These are phyloP conservation scores for Trichacis sp. DNA, from an alignment of 2,888 invertebrate species.

Conservation along the genomic window DNA sequence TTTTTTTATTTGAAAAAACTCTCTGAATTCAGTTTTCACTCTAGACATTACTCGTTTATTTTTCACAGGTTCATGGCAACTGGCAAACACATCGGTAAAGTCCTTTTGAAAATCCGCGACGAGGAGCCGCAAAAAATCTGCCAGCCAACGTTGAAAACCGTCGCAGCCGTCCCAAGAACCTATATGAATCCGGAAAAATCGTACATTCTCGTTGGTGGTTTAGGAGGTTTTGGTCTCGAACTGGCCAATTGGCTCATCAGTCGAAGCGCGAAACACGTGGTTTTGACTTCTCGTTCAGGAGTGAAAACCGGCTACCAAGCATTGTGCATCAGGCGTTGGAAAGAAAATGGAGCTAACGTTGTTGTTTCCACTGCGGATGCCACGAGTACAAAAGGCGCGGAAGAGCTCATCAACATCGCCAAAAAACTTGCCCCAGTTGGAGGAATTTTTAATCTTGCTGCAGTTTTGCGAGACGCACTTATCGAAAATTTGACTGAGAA, in stretches of 20 bases:
- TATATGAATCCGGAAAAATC: constrained; percentile 84
- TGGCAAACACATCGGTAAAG: too few relatives aligned
- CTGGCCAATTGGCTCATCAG: constrained; percentile 89
- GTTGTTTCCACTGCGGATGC: constrained; percentile 67
- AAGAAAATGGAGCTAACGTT: constrained; percentile 69
- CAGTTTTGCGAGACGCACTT: constrained; percentile 88
- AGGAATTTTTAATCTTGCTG: constrained; percentile 94
- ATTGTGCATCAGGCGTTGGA: constrained; percentile 81
- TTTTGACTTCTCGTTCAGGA: constrained; percentile 91
- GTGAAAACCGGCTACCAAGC: constrained; percentile 94
- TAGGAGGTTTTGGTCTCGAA: constrained; percentile 97
- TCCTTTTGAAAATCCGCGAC: constrained; percentile 89
- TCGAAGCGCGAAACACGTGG: constrained; percentile 87
- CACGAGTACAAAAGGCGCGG: constrained; percentile 62
- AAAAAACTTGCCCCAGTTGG: constrained; percentile 72
- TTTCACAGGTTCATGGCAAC: constrained; percentile 90
- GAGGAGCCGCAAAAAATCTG: too few relatives aligned
- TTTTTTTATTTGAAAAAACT: too few relatives aligned
- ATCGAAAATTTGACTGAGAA: constrained; percentile 87
- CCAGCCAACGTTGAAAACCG: constrained; percentile 77
- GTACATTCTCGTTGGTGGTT: constrained; percentile 87
- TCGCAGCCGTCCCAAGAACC: constrained; percentile 86
- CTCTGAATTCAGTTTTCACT: too few relatives aligned
- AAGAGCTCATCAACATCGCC: constrained; percentile 65
- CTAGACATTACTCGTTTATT: too few relatives aligned